Percentiles rank a stretch among this genome's conserved stretches.
phyloP scores from a whole-genome alignment of 2,113 vertebrate genomes.

The Stomatorhinus ivindoensis region DNA sequence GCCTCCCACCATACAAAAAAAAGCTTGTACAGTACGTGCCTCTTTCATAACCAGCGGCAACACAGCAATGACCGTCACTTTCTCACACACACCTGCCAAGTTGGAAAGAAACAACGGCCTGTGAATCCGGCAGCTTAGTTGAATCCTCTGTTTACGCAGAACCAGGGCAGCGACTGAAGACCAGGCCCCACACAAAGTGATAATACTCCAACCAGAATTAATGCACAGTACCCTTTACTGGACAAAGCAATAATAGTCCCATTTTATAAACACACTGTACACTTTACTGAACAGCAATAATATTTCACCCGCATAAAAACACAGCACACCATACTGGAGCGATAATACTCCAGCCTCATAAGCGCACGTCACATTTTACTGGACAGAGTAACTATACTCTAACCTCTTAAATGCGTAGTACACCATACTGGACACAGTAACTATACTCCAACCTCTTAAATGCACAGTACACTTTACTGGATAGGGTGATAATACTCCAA shows the following conservation, averaged over 20 bases:
- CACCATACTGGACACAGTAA: not conserved
- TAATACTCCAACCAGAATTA: not conserved
- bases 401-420: not conserved
- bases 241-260: not conserved
- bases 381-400: not conserved
- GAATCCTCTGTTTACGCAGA: slow-evolving; percentile 14
- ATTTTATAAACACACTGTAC: not conserved
- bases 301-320: not conserved
- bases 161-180: not conserved
- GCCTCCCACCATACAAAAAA: not conserved
- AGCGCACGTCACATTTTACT: no score
- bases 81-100: not conserved
- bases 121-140: not conserved
- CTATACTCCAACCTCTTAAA: not conserved
- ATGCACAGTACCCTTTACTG: not conserved
- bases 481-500: not conserved
- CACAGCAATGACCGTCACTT: not conserved
- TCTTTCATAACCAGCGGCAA: not conserved
- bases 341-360: not conserved
- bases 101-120: not conserved
- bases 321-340: not conserved
- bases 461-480: not conserved
- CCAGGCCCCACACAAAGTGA: not conserved
- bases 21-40: not conserved
- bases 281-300: not conserved